A percentile compares a stretch with the other conserved stretches of the same genome.
Conservation (phyloP, 2,113 vertebrate genomes). For the Ciconia maguari region DNA sequence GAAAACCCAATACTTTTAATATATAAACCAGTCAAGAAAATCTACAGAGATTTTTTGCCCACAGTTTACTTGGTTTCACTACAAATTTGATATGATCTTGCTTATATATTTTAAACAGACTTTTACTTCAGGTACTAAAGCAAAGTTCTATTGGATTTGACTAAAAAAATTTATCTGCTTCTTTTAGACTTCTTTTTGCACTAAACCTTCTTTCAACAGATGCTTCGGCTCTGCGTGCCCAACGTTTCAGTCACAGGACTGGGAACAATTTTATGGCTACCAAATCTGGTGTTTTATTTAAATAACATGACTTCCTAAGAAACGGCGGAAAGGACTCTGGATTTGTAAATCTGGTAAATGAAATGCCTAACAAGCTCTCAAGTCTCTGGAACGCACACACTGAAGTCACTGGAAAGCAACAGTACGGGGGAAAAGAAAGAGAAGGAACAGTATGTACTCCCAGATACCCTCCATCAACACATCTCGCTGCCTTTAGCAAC, state of each 20-base stretch:
- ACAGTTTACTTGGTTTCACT: background rate
- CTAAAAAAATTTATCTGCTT: background rate
- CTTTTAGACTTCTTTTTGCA: background rate
- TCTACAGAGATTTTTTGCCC: background rate
- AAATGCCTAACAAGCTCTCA: too few relatives aligned
- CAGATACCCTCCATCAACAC: background rate
- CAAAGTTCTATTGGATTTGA: background rate
- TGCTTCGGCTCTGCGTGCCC: background rate
- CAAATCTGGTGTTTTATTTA: background rate
- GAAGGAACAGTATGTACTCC: background rate
- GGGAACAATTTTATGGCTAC: background rate
- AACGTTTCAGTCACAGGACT: background rate
- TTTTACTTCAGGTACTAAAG: background rate
- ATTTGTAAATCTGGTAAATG: accelerated
- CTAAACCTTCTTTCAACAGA: background rate
- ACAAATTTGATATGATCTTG: background rate
- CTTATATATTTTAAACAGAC: accelerated
- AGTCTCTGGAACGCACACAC: background rate
- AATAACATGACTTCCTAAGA: accelerated
- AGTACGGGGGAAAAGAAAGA: background rate
- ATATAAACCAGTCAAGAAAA: background rate
- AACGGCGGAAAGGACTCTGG: background rate
- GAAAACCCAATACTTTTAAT: background rate
- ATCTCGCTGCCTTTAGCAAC: background rate
- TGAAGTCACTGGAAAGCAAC: background rate